Conservation (phyloP, 2,797 vertebrate genomes). For the Poeciliopsis turneri region DNA sequence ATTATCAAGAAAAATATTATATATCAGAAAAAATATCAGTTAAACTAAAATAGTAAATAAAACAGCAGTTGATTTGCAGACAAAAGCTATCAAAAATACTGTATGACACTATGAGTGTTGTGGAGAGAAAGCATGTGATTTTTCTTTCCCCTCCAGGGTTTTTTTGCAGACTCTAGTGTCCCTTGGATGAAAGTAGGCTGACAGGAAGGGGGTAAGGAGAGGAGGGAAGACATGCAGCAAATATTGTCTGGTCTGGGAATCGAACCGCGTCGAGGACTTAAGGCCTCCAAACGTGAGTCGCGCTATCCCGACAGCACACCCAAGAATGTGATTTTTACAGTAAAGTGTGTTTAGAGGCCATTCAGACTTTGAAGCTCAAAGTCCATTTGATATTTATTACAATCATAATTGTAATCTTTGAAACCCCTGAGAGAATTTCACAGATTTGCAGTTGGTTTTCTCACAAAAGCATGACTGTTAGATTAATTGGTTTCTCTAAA, state of each 20-base stretch:
- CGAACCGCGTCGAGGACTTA: too few species aligned
- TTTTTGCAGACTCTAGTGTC: too few species aligned
- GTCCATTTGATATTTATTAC: not conserved
- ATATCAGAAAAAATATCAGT: not conserved
- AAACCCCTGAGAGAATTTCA: not conserved
- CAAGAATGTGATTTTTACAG: not conserved
- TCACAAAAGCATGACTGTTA: too few species aligned
- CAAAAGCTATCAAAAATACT: not conserved
- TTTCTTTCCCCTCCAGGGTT: too few species aligned
- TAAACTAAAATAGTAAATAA: not conserved
- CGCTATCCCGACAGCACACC: too few species aligned
- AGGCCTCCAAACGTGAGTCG: too few species aligned
- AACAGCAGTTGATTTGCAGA: not conserved
- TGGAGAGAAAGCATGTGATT: not conserved
- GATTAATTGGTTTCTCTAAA: too few species aligned
- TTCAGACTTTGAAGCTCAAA: not conserved
- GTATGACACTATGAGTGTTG: not conserved
- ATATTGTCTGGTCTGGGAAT: too few species aligned
- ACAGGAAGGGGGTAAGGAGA: too few species aligned
- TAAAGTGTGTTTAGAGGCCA: not conserved
- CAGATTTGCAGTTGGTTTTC: too few species aligned
- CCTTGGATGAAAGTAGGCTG: too few species aligned
- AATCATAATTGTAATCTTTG: not conserved
- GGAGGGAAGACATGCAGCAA: too few species aligned
- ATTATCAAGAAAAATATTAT: not conserved